A percentile compares a stretch with the other conserved stretches of the same genome.
Conservation (phyloP, 2,113 vertebrate genomes). For the Gymnarchus niloticus region DNA sequence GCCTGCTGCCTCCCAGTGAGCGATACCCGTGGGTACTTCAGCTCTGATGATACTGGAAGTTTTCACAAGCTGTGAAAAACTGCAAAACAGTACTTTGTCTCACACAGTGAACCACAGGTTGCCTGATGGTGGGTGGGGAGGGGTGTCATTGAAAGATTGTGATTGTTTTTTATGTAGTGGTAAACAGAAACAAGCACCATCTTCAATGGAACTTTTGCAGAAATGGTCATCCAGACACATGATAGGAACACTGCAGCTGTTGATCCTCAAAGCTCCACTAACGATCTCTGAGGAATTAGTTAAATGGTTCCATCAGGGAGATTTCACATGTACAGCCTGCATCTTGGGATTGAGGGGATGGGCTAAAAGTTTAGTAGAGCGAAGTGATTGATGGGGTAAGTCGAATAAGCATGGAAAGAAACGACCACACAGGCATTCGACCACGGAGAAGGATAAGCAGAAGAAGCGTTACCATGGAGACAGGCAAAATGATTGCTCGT, state of each 20-base stretch:
- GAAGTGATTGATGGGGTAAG: background rate
- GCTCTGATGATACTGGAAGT: background rate
- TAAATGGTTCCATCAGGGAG: background rate
- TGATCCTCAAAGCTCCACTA: background rate
- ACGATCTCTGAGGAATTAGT: background rate
- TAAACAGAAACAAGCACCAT: background rate
- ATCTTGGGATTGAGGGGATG: background rate
- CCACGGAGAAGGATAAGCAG: background rate
- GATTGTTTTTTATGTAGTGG: background rate
- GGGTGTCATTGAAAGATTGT: background rate
- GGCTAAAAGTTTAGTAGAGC: background rate
- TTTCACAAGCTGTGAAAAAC: background rate
- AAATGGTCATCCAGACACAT: background rate
- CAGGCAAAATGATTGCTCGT: background rate
- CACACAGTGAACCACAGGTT: background rate
- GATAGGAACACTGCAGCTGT: background rate
- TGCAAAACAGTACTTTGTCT: background rate
- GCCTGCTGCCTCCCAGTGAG: background rate
- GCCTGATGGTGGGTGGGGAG: background rate
- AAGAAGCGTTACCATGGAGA: slow-evolving; percentile 11
- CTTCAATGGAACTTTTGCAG: background rate
- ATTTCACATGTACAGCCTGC: background rate
- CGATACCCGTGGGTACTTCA: background rate
- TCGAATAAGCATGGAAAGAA: background rate
- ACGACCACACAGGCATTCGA: background rate